Evolutionary conservation across 2,888 invertebrate genomes (phyloP).

Genomic region (Epiblema foenella): DNA sequence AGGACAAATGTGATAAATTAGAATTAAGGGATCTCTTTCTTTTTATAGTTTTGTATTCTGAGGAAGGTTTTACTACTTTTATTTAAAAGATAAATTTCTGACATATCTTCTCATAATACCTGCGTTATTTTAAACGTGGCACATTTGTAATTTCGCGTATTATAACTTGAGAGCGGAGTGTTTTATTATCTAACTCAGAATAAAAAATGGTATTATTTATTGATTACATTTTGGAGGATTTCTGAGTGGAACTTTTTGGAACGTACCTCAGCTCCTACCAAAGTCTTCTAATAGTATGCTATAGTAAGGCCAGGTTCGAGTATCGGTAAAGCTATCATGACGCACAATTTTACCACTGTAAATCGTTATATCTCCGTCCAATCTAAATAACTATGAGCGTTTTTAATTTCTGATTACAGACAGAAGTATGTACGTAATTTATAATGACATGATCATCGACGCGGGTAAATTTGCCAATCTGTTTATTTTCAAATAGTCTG

Average conservation of each 20-base stretch:
- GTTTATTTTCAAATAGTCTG: conserved; percentile 23
- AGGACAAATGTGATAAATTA: conserved; percentile 83
- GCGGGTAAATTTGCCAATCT: conserved; percentile 33
- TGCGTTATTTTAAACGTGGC: conserved; percentile 51
- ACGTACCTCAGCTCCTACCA: conserved; percentile 33
- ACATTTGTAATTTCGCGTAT: conserved; percentile 53
- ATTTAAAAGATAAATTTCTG: conserved; percentile 52
- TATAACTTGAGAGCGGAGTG: conserved; percentile 53
- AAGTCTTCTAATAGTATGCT: conserved; percentile 30
- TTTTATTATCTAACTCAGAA: conserved; percentile 62
- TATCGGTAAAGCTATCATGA: conserved; percentile 51
- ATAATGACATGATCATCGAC: conserved; percentile 10
- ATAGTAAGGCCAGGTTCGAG: conserved; percentile 43
- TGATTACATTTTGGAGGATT: conserved; percentile 53
- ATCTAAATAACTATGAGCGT: conserved; percentile 58
- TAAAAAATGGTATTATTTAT: conserved; percentile 74
- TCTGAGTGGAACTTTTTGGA: conserved; percentile 45
- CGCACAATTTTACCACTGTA: conserved; percentile 76
- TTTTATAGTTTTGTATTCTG: conserved; percentile 49
- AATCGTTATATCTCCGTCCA: conserved; percentile 79
- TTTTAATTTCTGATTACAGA: conserved; percentile 58
- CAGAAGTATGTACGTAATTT: conserved; percentile 33
- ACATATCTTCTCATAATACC: conserved; percentile 51
- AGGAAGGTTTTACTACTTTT: conserved; percentile 54
- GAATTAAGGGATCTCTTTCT: conserved; percentile 67